Evolutionary conservation across 2,113 vertebrate species (phyloP).

Genomic region (Crotophaga sulcirostris): DNA sequence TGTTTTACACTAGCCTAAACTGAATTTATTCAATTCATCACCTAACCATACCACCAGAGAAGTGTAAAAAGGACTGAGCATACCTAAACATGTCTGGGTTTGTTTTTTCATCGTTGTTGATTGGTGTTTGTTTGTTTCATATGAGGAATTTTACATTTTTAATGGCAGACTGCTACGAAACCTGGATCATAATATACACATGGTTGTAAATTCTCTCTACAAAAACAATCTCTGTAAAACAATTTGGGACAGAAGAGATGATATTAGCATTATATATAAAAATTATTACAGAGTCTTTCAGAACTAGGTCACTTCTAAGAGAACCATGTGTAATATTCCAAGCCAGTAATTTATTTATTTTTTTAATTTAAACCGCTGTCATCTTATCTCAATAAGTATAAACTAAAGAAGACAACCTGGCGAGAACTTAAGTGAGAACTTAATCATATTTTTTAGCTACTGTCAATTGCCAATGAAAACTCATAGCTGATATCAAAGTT

Average conservation of each 20-base stretch:
- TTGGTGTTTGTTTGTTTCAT: neutral
- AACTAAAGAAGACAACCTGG: constrained; percentile 46
- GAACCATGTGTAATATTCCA: neutral
- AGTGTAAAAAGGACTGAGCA: neutral
- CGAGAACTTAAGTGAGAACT: constrained; percentile 29
- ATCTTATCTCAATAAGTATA: constrained; percentile 24
- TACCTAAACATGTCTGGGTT: neutral
- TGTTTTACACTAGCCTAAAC: neutral
- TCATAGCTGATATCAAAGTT: constrained; percentile 29
- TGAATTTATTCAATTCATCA: neutral
- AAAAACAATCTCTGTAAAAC: neutral
- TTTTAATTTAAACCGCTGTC: constrained; percentile 17
- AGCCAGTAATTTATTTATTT: neutral
- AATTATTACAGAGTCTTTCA: neutral
- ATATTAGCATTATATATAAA: neutral
- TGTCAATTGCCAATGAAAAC: constrained; percentile 51
- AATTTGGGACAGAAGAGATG: neutral
- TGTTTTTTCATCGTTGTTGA: too few species aligned
- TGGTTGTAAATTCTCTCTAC: neutral
- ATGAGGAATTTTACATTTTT: neutral
- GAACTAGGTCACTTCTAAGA: constrained; percentile 45
- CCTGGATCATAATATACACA: neutral
- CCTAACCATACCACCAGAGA: neutral
- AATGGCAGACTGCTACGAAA: neutral
- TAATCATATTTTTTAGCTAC: constrained; percentile 44